phyloP scores from a whole-genome alignment of 2,113 vertebrate species.

The Antigone vipio region DNA sequence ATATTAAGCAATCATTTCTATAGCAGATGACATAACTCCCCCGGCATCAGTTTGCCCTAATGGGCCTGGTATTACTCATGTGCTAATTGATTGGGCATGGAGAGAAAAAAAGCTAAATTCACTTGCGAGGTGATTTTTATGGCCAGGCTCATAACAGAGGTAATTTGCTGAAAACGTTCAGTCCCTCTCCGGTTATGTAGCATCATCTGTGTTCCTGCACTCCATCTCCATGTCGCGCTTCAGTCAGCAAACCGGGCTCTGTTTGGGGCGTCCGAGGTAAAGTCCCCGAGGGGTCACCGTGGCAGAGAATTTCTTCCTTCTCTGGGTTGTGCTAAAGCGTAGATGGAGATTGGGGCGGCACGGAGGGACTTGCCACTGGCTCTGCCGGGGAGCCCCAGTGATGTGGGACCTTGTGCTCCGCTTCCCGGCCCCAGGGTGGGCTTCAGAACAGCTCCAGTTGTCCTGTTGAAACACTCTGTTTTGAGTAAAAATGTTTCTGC shows the following conservation, averaged over 20 bases:
- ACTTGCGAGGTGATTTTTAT: constrained; percentile 71
- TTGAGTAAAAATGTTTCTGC: constrained; percentile 17
- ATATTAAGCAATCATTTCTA: constrained; percentile 91
- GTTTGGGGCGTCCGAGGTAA: not conserved
- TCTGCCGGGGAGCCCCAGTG: not conserved
- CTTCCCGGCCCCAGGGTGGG: constrained; percentile 3
- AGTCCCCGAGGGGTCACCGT: not conserved
- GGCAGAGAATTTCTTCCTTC: not conserved
- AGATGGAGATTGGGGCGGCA: fast-evolving
- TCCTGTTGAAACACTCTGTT: not conserved
- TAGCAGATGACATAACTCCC: constrained; percentile 86
- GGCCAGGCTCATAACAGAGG: constrained; percentile 63
- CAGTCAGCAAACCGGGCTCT: not conserved
- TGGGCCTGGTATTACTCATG: constrained; percentile 85
- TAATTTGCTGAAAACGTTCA: constrained; percentile 68
- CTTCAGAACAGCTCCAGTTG: constrained; percentile 32
- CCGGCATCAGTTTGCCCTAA: constrained; percentile 83
- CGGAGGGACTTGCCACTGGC: not conserved
- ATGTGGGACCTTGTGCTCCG: not conserved
- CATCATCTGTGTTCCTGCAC: not conserved
- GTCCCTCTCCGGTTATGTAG: constrained; percentile 37
- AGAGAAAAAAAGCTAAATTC: constrained; percentile 70
- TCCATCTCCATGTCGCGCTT: not conserved
- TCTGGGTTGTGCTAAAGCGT: not conserved
- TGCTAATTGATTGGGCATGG: constrained; percentile 86